Evolutionary conservation across 92 coral and sea anemone genomes (phyloP), one percentile per base, ranked within the genome.

Genomic region (Desmophyllum pertusum): DNA sequence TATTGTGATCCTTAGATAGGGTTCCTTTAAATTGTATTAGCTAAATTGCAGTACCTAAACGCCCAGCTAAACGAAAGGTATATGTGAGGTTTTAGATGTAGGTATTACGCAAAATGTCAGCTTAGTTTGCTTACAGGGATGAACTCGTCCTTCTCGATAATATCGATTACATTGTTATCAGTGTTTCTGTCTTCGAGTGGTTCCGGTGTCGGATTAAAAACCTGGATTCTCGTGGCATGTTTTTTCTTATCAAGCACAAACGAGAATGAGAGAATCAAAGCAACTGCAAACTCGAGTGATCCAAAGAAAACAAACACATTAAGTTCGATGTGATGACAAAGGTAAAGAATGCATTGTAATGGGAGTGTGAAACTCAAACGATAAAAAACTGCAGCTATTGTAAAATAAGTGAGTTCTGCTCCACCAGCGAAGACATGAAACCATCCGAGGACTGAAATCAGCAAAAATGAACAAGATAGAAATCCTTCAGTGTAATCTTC

Each of bases 351-450:
- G 27, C 37, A 48, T 13, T 64, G 33, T 6, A 74, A 18, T 4
- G 86, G 86, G 4, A 87, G 51, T 13, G 23, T 39, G 21, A 87
- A 74, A 36, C 74, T 69, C 41, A 81, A 48, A 31, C 90, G 90
- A 73, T 87, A 87, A 61, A 87, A 87, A 29, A 87, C 70, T 45
- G 86, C 70, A 2, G 85, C 90, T 37, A 64, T 37, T 29, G 72
- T 41, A 27, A 87, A 87, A 18, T 81, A 69, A 37, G 70, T 30
- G 19, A 69, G 75, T 2, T 74, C 42, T 23, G 48, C 59, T 11
- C 83, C 78, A 14, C 86, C 86, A 39, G 72, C 76, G 74, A 72
- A 59, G 31, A 81, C 53, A 30, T 87, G 90, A 45, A 87, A 81
- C 83, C 52, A 64, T 25, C 86, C 90, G 41, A 79, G 83, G 9